These are phyloP conservation scores for Nomada hirtipes DNA, from an alignment of 2,888 invertebrate genomes.

Conservation along the genomic window DNA sequence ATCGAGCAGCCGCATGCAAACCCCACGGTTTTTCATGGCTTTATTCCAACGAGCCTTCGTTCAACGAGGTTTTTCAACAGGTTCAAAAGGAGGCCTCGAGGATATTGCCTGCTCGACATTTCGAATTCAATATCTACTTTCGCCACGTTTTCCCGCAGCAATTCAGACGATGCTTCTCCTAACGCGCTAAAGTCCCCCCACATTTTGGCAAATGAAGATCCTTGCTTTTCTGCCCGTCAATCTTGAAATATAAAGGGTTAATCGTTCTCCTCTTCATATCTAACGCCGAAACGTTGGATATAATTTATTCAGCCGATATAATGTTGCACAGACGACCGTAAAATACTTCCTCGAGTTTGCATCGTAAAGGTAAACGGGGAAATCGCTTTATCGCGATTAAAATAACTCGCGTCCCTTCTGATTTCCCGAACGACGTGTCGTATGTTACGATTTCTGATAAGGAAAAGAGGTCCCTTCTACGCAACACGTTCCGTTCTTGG, in stretches of 20 bases:
- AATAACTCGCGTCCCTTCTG: neutral
- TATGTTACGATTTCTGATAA: neutral
- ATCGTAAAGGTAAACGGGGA: neutral
- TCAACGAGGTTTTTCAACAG: conserved; percentile 51
- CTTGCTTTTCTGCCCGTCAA: neutral
- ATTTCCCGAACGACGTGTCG: neutral
- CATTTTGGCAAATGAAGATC: neutral
- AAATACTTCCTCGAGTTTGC: neutral
- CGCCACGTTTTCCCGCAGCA: conserved; percentile 33
- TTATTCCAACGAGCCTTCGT: conserved; percentile 56
- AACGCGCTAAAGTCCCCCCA: conserved; percentile 23
- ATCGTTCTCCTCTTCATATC: no score
- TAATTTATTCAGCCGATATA: no score
- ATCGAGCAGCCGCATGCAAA: conserved; percentile 70
- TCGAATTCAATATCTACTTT: conserved; percentile 68
- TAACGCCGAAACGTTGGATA: no score
- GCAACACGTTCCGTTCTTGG: neutral
- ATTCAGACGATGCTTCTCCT: conserved; percentile 19
- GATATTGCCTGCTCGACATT: conserved; percentile 66
- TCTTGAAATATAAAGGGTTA: neutral
- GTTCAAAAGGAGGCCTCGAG: conserved; percentile 58
- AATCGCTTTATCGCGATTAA: neutral
- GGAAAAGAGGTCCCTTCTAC: neutral
- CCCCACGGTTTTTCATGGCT: conserved; percentile 64
- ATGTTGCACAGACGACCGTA: neutral